These are phyloP conservation scores for Passerculus sandwichensis DNA, from an alignment of 2,797 vertebrate species.

Conservation along the genomic window DNA sequence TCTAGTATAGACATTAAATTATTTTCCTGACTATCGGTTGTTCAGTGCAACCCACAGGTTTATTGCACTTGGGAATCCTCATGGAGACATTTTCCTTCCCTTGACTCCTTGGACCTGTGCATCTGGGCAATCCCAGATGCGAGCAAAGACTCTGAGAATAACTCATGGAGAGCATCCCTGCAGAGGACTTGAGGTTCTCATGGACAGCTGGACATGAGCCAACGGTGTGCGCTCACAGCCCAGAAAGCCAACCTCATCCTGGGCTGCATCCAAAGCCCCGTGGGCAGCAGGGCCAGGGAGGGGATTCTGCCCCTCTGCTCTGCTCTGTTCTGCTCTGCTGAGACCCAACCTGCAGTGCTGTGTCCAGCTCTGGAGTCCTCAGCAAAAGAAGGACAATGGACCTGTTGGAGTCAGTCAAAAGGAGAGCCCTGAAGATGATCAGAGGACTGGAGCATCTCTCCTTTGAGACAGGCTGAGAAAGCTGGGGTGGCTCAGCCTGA, in stretches of 20 bases:
- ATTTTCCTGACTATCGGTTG: not conserved
- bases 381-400: fast-evolving
- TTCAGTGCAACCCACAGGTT: not conserved
- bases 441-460: not conserved
- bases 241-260: not conserved
- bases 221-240: not conserved
- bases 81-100: not conserved
- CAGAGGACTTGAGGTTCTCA: not conserved
- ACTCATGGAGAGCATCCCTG: not conserved
- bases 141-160: not conserved
- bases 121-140: not conserved
- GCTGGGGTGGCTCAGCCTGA: not conserved
- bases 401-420: not conserved
- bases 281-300: not conserved
- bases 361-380: fast-evolving
- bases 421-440: not conserved
- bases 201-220: not conserved
- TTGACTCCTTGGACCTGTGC: not conserved
- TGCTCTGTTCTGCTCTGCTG: fast-evolving
- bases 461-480: not conserved
- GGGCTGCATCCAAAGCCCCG: not conserved
- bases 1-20: not conserved
- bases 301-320: not conserved
- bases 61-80: not conserved
- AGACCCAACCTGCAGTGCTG: not conserved